phyloP scores from a whole-genome alignment of 2,888 invertebrate species.

The Scaeva pyrastri region DNA sequence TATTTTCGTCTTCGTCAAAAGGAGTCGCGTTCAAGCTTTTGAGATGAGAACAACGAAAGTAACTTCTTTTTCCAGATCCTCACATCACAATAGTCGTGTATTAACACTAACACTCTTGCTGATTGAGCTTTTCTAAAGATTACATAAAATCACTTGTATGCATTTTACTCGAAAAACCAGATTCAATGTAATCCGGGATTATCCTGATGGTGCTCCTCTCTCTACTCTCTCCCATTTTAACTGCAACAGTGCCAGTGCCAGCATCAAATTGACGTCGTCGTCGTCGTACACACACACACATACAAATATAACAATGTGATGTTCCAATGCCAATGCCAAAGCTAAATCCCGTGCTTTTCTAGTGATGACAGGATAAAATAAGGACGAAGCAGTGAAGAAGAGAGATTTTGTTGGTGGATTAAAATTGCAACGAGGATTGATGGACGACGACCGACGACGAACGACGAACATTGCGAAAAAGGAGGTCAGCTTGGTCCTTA shows the following conservation, averaged over 20 bases:
- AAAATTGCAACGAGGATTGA: slow-evolving; percentile 2
- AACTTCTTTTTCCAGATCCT: slow-evolving; percentile 31
- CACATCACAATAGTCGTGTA: background rate
- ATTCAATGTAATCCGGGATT: slow-evolving; percentile 62
- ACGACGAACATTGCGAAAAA: background rate
- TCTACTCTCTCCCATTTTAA: slow-evolving; percentile 6
- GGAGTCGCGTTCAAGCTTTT: background rate
- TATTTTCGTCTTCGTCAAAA: too few relatives aligned
- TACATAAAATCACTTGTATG: slow-evolving; percentile 51
- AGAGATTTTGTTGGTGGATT: slow-evolving; percentile 16
- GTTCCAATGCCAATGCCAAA: background rate
- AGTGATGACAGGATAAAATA: slow-evolving; percentile 24
- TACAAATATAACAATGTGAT: background rate
- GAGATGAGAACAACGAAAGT: background rate
- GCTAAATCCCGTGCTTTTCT: background rate
- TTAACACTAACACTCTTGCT: slow-evolving; percentile 1
- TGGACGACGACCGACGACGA: too few relatives aligned
- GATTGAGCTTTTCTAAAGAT: slow-evolving; percentile 30
- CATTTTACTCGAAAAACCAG: slow-evolving; percentile 37
- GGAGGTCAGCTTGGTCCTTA: background rate
- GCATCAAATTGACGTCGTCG: slow-evolving; percentile 25
- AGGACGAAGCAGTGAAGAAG: slow-evolving; percentile 24
- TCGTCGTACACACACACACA: background rate
- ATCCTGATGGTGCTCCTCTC: slow-evolving; percentile 57
- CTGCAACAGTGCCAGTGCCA: too few relatives aligned